Base-by-base conservation (phyloP, 1,140 invertebrate species). In the Rhynchophorus ferrugineus region DNA sequence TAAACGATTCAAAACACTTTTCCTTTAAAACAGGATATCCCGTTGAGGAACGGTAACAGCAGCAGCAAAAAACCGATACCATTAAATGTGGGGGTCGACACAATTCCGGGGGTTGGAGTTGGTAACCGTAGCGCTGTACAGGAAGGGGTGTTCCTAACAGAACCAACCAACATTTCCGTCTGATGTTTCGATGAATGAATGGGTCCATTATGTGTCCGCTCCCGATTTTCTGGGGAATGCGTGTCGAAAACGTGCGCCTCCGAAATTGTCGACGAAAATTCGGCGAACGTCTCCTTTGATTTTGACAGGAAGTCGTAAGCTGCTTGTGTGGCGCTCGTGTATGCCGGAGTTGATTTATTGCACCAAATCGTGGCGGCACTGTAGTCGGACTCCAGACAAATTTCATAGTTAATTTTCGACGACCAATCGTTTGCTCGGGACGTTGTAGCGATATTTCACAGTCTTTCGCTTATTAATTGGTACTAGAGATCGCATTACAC, bases 101-200 rank as follows among this genome's bases (percentile, higher is more conserved):
- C n/a, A n/a, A n/a, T n/a, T 19, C 44, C 44, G 3, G 34, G 17
- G 18, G 7, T 8, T n/a, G 36, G 18, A 19, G 13, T 17, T 34
- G 34, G 36, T 34, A n/a, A 17, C n/a, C n/a, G n/a, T 16, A 6
- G 11, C 33, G 8, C 6, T 3, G 34, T 38, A 48, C 46, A 48
- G 46, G 46, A 48, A 48, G 46, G 46, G 46, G 46, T 48, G 46
- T 37, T 48, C 20, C 46, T 19, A 20, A 48, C 19, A 34, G 46
- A 29, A 5, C 5, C 5, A 6, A 38, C 22, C 38, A 36, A 11
- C 36, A 36, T 48, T 48, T 48, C 46, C 46, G 46, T 29, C 11
- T 29, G 5, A 5, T 29, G 24, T 5, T 29, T 6, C 24, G 5
- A 29, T 11, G 5, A 29, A 38, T 38, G 3, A 11, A 48, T 16